These are phyloP conservation scores for Drosophila equinoxialis DNA, from an alignment of 1,140 invertebrate genomes.

Conservation along the genomic window DNA sequence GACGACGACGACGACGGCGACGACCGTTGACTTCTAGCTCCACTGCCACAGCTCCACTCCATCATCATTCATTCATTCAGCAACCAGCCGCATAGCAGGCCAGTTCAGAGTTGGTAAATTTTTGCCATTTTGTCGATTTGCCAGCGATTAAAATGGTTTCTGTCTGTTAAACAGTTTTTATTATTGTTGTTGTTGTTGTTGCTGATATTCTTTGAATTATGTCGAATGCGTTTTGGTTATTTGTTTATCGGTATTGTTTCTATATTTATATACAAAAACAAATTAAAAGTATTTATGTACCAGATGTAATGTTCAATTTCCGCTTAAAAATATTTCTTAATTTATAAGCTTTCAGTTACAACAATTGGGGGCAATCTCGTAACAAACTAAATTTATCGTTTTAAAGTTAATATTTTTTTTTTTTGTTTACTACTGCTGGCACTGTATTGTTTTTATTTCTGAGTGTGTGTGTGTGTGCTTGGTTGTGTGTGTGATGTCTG, in stretches of 20 bases:
- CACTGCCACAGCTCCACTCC: constrained; percentile 22
- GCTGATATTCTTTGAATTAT: constrained; percentile 1
- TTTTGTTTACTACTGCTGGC: constrained; percentile 10
- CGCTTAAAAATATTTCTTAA: neutral
- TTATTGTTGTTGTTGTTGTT: constrained; percentile 16
- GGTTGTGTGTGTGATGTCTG: constrained; percentile 19
- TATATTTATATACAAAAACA: neutral
- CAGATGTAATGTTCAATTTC: neutral
- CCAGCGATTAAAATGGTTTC: constrained; percentile 14
- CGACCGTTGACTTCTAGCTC: constrained; percentile 46
- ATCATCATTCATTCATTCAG: constrained; percentile 70
- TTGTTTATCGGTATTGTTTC: constrained; percentile 27
- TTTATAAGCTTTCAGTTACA: neutral
- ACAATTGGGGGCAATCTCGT: neutral
- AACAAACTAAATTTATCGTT: constrained; percentile 8
- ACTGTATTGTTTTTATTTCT: neutral
- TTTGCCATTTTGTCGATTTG: constrained; percentile 46
- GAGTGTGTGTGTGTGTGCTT: constrained; percentile 8
- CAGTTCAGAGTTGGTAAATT: constrained; percentile 45
- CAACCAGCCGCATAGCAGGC: constrained; percentile 65
- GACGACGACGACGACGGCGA: neutral
- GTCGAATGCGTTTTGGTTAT: constrained; percentile 16
- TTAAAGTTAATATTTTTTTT: constrained; percentile 24
- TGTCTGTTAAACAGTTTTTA: constrained; percentile 16
- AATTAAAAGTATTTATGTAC: neutral